Percentiles rank a stretch among this genome's conserved stretches.
These are phyloP conservation scores for Leptosomus discolor DNA, from an alignment of 2,113 vertebrate genomes.

Conservation along the genomic window DNA sequence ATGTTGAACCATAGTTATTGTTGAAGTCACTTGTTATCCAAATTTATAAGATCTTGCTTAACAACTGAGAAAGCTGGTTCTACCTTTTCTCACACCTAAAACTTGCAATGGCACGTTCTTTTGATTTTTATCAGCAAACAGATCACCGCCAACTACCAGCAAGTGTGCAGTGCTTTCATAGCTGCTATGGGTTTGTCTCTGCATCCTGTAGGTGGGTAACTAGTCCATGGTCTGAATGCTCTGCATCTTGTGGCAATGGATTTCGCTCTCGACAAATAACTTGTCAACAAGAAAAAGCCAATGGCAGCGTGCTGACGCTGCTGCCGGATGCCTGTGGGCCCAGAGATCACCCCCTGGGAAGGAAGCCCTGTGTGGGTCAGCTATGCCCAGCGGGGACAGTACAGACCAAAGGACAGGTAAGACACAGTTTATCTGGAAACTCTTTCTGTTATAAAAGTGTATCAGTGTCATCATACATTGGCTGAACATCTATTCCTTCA, in stretches of 20 bases:
- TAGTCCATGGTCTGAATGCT: constrained; percentile 81
- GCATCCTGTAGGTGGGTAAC: constrained; percentile 76
- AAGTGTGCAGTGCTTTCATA: background rate
- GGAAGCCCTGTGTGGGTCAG: constrained; percentile 65
- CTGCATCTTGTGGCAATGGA: constrained; percentile 79
- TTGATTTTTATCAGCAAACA: background rate
- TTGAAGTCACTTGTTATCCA: background rate
- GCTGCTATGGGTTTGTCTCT: background rate
- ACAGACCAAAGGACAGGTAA: constrained; percentile 74
- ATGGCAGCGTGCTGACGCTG: constrained; percentile 33
- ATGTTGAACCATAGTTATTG: background rate
- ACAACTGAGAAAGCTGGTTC: background rate
- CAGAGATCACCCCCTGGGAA: constrained; percentile 52
- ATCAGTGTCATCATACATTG: fast-evolving
- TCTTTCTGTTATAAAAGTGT: fast-evolving
- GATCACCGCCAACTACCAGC: fast-evolving
- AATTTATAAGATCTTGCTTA: background rate
- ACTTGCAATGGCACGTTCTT: background rate
- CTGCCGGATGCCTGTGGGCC: constrained; percentile 34
- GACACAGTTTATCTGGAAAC: background rate
- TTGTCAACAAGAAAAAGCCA: constrained; percentile 72
- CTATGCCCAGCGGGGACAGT: constrained; percentile 63
- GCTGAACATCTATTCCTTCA: background rate
- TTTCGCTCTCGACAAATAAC: constrained; percentile 73
- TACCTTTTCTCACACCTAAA: background rate